Base-by-base conservation (phyloP, 2,113 vertebrate species). In the human region DNA sequence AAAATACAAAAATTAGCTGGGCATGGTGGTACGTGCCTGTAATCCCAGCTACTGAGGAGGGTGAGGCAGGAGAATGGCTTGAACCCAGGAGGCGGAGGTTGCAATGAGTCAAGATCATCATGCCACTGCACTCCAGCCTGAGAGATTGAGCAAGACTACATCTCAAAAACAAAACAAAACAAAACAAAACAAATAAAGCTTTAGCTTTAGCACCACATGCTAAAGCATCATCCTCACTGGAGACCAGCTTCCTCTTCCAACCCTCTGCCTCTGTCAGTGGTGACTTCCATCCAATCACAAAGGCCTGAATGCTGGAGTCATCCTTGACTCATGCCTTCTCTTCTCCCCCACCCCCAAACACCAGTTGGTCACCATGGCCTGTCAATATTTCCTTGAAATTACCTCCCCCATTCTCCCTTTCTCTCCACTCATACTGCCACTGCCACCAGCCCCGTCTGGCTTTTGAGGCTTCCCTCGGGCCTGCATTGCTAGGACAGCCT, bases 381-480 rank as follows among this genome's bases (percentile, higher is more conserved):
- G 48, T 90, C 70, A 90, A 45, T 61, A 88, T 96, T 96, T 97
- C 75, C 84, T 81, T 85, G 40, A 86, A 92, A 90, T 87, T 43
- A 45, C 30, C 50, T 96, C 72, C 23, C 12, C 35, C 6, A 52
- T 38, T 48, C 76, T 82, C 20, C 35, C 70, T 80, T 89, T 23
- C 25, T 88, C 16, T 70, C 27, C 40, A 13, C 50, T 91, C 79
- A 73, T 52, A 38, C 8, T 57, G 59, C 52, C 50, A 6, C 57
- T 66, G 84, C 52, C 20, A 10, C 0, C 5, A 23, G 57, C 79
- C 48, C 43, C 23, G 80, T 8, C 70, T 76, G 76, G 66, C 57
- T 38, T 40, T 48, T 32, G 32, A 40, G 40, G 73, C 61, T 87
- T 86, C 32, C 78, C 30, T n/a, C 3, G 52, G 55, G 90, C 83